Evolutionary conservation across 2,797 vertebrate genomes (phyloP).

Genomic region (Mormyrops boulengeri): DNA sequence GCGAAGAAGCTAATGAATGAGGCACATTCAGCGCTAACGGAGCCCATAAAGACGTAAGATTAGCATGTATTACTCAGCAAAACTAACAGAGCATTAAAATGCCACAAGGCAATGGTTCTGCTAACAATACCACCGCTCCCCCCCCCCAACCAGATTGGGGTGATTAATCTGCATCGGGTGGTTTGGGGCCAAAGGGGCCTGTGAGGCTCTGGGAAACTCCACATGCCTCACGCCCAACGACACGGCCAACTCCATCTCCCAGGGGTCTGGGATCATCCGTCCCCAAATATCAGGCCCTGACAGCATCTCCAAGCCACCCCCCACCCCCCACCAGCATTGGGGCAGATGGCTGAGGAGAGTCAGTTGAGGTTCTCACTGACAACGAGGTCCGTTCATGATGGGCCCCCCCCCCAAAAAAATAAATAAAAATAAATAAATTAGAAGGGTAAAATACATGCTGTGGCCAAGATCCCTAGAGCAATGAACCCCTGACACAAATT

Average conservation of each 20-base stretch:
- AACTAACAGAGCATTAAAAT: slow-evolving; percentile 14
- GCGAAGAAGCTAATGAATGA: not conserved
- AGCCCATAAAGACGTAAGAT: not conserved
- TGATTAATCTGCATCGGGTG: slow-evolving; percentile 28
- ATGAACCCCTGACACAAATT: not conserved
- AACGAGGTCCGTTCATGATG: not conserved
- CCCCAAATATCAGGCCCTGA: slow-evolving; percentile 85
- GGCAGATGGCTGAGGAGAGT: slow-evolving; percentile 95
- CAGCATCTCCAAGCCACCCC: slow-evolving; percentile 47
- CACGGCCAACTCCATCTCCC: slow-evolving; percentile 57
- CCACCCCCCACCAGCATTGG: slow-evolving; percentile 41
- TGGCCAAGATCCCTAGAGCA: not conserved
- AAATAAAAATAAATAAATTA: not conserved
- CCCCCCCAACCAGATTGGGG: not conserved
- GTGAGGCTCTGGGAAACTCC: slow-evolving; percentile 50
- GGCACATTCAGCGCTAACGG: not conserved
- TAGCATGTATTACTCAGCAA: slow-evolving; percentile 15
- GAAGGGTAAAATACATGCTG: not conserved
- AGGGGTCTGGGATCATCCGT: slow-evolving; percentile 73
- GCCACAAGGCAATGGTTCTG: not conserved
- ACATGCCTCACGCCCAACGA: not conserved
- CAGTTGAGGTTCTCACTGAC: slow-evolving; percentile 56
- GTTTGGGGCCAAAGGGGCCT: slow-evolving; percentile 38
- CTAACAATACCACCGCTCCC: not conserved
- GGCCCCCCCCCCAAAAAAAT: not conserved